These are phyloP conservation scores for Epirrhoe tristata DNA, from an alignment of 2,888 invertebrate species.

Conservation along the genomic window DNA sequence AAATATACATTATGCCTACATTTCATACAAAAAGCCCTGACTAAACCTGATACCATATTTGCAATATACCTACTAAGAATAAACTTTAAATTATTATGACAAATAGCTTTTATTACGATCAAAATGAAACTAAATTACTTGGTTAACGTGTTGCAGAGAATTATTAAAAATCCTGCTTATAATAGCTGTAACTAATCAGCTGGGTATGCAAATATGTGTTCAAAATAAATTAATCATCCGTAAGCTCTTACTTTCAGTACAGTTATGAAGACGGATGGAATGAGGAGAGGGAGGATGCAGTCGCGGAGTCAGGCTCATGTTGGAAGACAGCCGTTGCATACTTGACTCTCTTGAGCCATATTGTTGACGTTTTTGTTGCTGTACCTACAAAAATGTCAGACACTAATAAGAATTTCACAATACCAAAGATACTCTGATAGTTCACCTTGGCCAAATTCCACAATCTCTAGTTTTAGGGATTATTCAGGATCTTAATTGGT, in stretches of 20 bases:
- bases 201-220: neutral
- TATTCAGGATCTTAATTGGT: no score
- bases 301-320: slow-evolving; percentile 73
- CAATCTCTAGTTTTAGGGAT: no score
- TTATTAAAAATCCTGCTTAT: no score
- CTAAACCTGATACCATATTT: no score
- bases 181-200: neutral
- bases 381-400: slow-evolving; percentile 60
- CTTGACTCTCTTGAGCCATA: slow-evolving; percentile 80
- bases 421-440: no score
- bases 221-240: neutral
- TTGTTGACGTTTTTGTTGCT: slow-evolving; percentile 80
- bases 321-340: slow-evolving; percentile 74
- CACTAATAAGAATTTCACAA: neutral
- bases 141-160: no score
- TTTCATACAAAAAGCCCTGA: slow-evolving; percentile 34
- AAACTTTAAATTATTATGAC: slow-evolving; percentile 7
- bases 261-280: slow-evolving; percentile 71
- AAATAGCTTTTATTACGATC: neutral
- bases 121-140: no score
- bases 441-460: no score
- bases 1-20: slow-evolving; percentile 54
- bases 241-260: slow-evolving; percentile 70
- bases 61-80: slow-evolving; percentile 1
- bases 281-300: slow-evolving; percentile 76